Conservation (phyloP, 2,113 vertebrate species). For the Burhinus oedicnemus region DNA sequence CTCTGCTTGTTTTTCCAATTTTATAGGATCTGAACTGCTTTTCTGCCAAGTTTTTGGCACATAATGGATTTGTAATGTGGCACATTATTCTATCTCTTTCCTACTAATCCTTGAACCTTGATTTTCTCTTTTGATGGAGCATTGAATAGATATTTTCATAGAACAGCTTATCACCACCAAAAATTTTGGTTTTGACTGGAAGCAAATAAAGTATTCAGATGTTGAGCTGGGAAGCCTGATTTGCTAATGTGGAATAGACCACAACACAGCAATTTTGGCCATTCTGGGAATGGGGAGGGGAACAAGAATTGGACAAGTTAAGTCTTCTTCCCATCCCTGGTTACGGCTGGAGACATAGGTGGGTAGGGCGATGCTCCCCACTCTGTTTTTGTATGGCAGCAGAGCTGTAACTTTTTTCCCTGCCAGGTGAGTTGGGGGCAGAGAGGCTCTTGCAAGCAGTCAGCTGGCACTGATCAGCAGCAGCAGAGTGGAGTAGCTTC, state of each 20-base stretch:
- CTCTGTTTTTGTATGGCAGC: background rate
- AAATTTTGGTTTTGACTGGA: background rate
- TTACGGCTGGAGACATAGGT: background rate
- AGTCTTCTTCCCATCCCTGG: background rate
- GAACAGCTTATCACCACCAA: background rate
- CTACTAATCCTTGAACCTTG: background rate
- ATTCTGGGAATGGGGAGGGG: background rate
- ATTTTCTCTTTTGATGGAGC: background rate
- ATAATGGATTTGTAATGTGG: background rate
- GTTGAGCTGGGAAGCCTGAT: background rate
- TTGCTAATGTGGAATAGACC: background rate
- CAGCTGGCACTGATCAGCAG: background rate
- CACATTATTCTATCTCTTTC: background rate
- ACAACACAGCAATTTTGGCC: background rate
- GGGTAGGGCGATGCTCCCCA: fast-evolving
- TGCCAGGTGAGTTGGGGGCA: background rate
- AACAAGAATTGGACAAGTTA: background rate
- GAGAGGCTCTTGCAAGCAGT: background rate
- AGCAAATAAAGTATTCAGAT: background rate
- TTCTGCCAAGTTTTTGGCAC: background rate
- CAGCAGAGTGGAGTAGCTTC: background rate
- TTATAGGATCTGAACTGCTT: background rate
- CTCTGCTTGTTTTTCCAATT: background rate
- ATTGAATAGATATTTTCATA: background rate
- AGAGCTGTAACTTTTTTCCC: background rate